These are phyloP conservation scores for Drosophila colorata DNA, from an alignment of 2,888 invertebrate species.

Conservation along the genomic window DNA sequence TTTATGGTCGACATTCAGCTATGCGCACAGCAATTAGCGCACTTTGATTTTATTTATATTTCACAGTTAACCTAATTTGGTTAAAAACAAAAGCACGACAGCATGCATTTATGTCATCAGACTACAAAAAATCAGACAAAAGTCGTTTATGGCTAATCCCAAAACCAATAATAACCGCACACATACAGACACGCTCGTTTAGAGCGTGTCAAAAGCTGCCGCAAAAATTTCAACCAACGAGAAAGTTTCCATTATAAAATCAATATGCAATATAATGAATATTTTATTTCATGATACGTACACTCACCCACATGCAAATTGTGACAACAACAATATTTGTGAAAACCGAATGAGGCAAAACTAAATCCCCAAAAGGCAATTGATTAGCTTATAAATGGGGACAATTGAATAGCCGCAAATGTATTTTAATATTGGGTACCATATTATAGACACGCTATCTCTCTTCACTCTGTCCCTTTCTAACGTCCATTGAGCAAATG, in stretches of 20 bases:
- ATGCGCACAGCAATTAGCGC: constrained; percentile 25
- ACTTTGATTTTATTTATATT: constrained; percentile 18
- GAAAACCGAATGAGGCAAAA: constrained; percentile 28
- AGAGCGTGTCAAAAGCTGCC: constrained; percentile 30
- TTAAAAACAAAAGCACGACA: constrained; percentile 1
- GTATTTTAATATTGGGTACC: constrained; percentile 44
- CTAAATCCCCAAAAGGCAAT: constrained; percentile 63
- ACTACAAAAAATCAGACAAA: constrained; percentile 28
- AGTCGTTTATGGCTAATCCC: constrained; percentile 53
- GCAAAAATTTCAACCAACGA: constrained; percentile 60
- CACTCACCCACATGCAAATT: constrained; percentile 7
- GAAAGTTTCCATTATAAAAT: constrained; percentile 59
- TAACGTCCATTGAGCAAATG: constrained; percentile 50
- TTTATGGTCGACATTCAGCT: background rate
- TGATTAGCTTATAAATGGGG: constrained; percentile 63
- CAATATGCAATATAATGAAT: constrained; percentile 70
- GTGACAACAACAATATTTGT: constrained; percentile 15
- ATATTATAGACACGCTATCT: constrained; percentile 11
- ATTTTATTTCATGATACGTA: constrained; percentile 52
- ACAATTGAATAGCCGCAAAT: constrained; percentile 53
- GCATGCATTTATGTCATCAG: constrained; percentile 12
- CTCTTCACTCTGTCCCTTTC: constrained; percentile 7
- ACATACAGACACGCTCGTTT: background rate
- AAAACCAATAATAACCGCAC: constrained; percentile 34
- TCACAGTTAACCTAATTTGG: constrained; percentile 35